Base-by-base conservation (phyloP, 2,888 invertebrate species). In the Plebejus anna region DNA sequence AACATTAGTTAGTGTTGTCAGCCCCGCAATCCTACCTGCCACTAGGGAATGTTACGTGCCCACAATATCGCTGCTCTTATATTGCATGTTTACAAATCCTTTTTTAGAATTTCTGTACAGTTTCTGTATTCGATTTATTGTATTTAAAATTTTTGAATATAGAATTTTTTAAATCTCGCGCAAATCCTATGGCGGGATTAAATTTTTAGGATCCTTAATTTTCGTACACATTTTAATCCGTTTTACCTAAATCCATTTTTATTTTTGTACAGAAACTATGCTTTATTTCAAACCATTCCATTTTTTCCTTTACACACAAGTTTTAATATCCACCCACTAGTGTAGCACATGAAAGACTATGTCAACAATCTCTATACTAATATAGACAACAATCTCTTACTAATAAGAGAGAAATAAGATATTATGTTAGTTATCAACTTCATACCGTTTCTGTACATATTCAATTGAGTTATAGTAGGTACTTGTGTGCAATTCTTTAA, bases 41-140 rank as follows among this genome's bases (percentile, higher is more conserved):
- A 32, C 73, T 7, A 32, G 73, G 73, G 73, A 73, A 73, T 55
- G 73, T 6, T 73, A 51, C 73, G 51, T 32, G 73, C 13, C 36
- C 11, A 32, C 42, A 22, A 22, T 22, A 47, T 9, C 13, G 72
- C 51, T 13, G 4, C 47, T n/a, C 72, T 16, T 55, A 55, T 32
- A 73, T 55, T 55, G 55, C 73, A 13, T 51, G 22, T 73, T 71
- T 71, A 71, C 42, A 47, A 51, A 72, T 28, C 47, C 73, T 51
- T 73, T 51, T 73, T 51, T 28, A 73, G 55, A 55, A 28, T 73
- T 32, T 32, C 32, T 28, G 51, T 72, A 51, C 72, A 42, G 22
- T 47, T 47, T 42, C 51, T 55, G 73, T 51, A 32, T 55, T 73
- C 73, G 32, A 73, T 73, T 42, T 51, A 51, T 51, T 51, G 71